Conservation (phyloP, 2,888 invertebrate species). For the Furcula furcula region DNA sequence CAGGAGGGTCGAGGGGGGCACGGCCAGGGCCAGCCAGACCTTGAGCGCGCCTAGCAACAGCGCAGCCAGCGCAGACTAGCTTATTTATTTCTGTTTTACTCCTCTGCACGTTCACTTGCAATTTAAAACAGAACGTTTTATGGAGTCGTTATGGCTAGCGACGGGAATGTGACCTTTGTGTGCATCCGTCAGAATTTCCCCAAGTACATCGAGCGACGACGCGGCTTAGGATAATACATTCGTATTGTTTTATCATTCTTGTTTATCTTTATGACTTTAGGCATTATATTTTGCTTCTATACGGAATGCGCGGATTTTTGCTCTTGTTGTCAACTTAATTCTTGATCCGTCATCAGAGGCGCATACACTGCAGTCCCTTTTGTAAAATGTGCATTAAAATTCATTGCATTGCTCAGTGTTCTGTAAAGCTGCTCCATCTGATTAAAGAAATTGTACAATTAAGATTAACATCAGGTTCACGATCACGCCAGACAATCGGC, state of each 20-base stretch:
- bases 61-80: constrained; percentile 48
- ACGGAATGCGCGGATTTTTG: constrained; percentile 9
- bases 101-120: constrained; percentile 66
- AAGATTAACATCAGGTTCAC: constrained; percentile 28
- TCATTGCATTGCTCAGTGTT: constrained; percentile 14
- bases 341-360: constrained; percentile 9
- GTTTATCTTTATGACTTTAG: constrained; percentile 33
- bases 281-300: constrained; percentile 18
- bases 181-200: constrained; percentile 33
- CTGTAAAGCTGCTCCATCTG: constrained; percentile 22
- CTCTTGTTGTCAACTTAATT: constrained; percentile 10
- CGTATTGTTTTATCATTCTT: constrained; percentile 31
- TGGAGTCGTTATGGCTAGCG: constrained; percentile 51
- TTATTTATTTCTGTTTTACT: constrained; percentile 73
- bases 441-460: constrained; percentile 29
- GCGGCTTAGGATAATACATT: constrained; percentile 22
- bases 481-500: constrained; percentile 17
- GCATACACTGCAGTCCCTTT: constrained; percentile 4
- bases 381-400: constrained; percentile 18
- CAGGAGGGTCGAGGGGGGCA: constrained; percentile 41
- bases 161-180: constrained; percentile 42
- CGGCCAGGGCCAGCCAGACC: constrained; percentile 70
- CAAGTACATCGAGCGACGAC: constrained; percentile 11
- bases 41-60: constrained; percentile 77
- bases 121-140: constrained; percentile 65